Base-by-base conservation (phyloP, 2,888 invertebrate genomes). In the Rapana venosa region DNA sequence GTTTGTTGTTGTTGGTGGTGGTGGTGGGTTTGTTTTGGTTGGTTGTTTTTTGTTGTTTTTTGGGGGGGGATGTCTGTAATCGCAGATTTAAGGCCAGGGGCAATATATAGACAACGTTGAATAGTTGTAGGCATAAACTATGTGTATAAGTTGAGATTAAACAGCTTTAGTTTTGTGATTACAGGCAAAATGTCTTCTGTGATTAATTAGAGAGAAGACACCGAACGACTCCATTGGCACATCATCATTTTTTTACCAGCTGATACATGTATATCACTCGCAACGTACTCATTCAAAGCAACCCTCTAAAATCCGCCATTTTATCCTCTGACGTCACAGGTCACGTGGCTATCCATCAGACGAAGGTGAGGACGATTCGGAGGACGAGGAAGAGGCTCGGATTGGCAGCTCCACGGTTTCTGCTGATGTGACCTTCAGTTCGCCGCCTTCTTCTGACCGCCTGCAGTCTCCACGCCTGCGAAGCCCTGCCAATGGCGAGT, bases 311-410 rank as follows among this genome's bases (percentile, higher is more conserved):
- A 15, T 4, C 13, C 32, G 15, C 26, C 26, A 11, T 32, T 20
- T 8, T 26, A 30, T 8, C 35, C 32, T 32, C 35, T 66, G n/a
- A 58, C 35, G 56, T 17, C 32, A 30, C 86, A 86, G 58, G 35
- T 86, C 86, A 86, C 86, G 61, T 26, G 86, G 35, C 20, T 86
- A 86, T 32, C 32, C 86, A 8, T 66, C 86, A 13, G 86, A 86
- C 26, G 86, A 86, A 6, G 86, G 58, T 35, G 86, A 86, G 5
- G 86, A 61, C 4, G 61, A 32, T 32, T n/a, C 35, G 5, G 47
- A 36, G 17, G 83, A 74, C 26, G 83, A 47, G 26, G 83, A 56
- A 26, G 47, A 26, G 36, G 58, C 61, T 4, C 17, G 8, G 17
- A 17, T 35, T 20, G 86, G 61, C 17, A 58, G 86, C 30, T 86